Percentiles rank a stretch among this genome's conserved stretches.
These are phyloP conservation scores for Semnopithecus entellus DNA, from an alignment of 2,113 vertebrate species.

Conservation along the genomic window DNA sequence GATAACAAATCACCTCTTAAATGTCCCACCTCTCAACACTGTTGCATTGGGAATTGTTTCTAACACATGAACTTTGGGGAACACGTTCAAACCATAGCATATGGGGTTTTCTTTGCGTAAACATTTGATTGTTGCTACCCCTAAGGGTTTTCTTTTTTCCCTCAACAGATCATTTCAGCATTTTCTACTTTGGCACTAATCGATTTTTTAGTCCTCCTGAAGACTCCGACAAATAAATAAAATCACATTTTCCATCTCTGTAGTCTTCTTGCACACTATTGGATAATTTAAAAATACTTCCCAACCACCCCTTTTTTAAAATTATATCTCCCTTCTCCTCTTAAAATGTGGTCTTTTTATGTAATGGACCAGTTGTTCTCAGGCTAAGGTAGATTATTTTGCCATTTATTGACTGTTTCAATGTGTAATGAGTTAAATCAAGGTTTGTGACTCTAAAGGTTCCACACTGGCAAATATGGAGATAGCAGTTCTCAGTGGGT, in stretches of 20 bases:
- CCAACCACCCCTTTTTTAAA: background rate
- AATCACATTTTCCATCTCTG: background rate
- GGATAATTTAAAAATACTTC: slow-evolving; percentile 4
- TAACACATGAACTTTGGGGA: background rate
- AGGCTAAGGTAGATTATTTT: background rate
- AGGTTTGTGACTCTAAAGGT: slow-evolving; percentile 2
- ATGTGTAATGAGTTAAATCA: background rate
- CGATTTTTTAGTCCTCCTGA: slow-evolving; percentile 3
- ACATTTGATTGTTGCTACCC: background rate
- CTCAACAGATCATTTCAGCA: background rate
- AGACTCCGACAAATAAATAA: background rate
- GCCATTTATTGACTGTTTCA: fast-evolving
- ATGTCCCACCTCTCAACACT: background rate
- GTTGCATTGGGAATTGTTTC: background rate
- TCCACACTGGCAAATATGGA: background rate
- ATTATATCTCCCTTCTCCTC: background rate
- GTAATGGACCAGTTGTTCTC: background rate
- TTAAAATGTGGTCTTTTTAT: slow-evolving; percentile 21
- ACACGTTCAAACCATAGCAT: background rate
- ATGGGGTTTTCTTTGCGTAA: background rate
- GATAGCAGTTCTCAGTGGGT: slow-evolving; percentile 42
- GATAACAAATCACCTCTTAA: background rate
- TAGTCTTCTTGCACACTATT: background rate
- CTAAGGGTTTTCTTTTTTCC: background rate
- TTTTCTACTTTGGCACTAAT: slow-evolving; percentile 8